Conservation (phyloP, 2,888 invertebrate species). For the Eupeodes luniger region DNA sequence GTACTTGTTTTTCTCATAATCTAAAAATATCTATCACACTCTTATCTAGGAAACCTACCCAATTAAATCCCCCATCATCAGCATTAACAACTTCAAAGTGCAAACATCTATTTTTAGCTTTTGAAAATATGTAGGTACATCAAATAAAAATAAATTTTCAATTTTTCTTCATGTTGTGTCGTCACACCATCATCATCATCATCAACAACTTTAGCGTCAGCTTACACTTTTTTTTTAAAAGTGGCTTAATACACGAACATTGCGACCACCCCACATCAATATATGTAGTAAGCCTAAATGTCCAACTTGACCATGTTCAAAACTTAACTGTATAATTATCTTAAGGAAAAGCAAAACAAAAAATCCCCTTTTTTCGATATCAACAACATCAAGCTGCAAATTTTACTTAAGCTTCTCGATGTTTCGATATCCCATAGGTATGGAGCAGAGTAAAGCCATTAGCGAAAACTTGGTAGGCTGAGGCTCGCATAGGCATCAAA, state of each 20-base stretch:
- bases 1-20: neutral
- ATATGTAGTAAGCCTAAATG: slow-evolving; percentile 16
- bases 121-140: neutral
- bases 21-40: neutral
- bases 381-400: no score
- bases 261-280: slow-evolving; percentile 26
- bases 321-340: slow-evolving; percentile 61
- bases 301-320: slow-evolving; percentile 72
- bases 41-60: neutral
- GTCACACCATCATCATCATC: neutral
- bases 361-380: slow-evolving; percentile 50
- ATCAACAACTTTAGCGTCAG: neutral
- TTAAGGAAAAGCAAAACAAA: slow-evolving; percentile 29
- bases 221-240: neutral
- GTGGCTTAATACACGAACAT: neutral
- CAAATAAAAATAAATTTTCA: neutral
- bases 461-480: slow-evolving; percentile 38
- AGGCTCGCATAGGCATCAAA: slow-evolving; percentile 11
- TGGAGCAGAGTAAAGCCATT: slow-evolving; percentile 29
- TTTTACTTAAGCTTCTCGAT: no score
- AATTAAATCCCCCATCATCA: neutral
- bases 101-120: neutral
- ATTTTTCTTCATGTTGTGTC: neutral
- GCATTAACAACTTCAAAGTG: neutral
- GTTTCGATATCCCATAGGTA: no score